Evolutionary conservation across 1,140 invertebrate genomes (phyloP), one percentile per base, ranked within the genome.

Genomic region (Brachionus rotundiformis): DNA sequence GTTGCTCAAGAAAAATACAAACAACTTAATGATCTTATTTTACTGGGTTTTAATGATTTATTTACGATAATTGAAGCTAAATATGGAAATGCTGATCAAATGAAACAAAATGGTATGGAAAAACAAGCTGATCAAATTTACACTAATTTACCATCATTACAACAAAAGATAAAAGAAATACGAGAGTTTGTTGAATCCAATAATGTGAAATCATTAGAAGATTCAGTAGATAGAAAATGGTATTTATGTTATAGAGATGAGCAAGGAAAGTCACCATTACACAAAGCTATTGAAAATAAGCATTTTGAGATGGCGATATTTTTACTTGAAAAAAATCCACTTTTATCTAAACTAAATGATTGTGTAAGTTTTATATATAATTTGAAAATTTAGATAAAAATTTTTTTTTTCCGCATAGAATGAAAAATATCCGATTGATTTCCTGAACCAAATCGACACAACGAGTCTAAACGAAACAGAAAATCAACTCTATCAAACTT

Each of bases 71-170:
- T 81, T 23, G 33, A 81, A 49, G 39, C 19, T 13, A 65, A 65
- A 39, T 63, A 65, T 25, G 79, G 54, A 31, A 65, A 41, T 29
- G 41, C 39, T 27, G 79, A 81, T 33, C 16, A 47, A 63, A 81
- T 63, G 54, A 68, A 16, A 41, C 27, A 39, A n/a, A 68, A 81
- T 6, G 76, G 76, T 6, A 59, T 79, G 76, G n/a, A 25, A 13
- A 63, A 36, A 59, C 76, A 79, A 59, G 76, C 76, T 31, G 76
- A 79, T 25, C 76, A 59, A 29, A 63, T 81, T 63, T 81, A 39
- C 25, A 63, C 29, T n/a, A 36, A 36, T 41, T 44, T 63, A 31
- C 54, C 54, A n/a, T 4, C 59, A 29, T 6, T 81, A 0, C 36
- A 63, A 8, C 39, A 29, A 47, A 81, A 63, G 25, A 59, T 81